Conservation (phyloP, 2,797 vertebrate genomes). For the Limnodromus scolopaceus region DNA sequence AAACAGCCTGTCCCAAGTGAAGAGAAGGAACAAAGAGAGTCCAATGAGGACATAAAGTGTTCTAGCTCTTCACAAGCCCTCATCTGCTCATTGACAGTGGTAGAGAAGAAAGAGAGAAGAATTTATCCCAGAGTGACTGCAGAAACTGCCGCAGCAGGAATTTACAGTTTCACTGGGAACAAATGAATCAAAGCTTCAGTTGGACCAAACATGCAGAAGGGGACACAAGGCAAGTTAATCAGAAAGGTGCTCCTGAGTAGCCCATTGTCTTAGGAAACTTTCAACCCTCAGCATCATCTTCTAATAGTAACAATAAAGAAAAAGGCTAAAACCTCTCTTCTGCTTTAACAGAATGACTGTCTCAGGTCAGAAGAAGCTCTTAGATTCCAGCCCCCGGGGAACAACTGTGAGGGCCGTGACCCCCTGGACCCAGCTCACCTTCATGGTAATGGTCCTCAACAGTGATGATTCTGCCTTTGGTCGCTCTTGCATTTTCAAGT, state of each 20-base stretch:
- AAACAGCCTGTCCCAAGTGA: neutral
- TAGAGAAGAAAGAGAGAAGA: neutral
- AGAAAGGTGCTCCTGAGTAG: neutral
- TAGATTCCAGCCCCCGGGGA: neutral
- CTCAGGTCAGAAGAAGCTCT: neutral
- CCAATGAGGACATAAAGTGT: neutral
- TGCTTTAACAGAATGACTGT: neutral
- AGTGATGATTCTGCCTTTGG: slow-evolving; percentile 90
- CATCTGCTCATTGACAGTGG: neutral
- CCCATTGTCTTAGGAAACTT: neutral
- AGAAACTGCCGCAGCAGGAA: neutral
- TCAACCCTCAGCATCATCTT: neutral
- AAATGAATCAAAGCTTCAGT: neutral
- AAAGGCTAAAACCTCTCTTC: neutral
- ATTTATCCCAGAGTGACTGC: neutral
- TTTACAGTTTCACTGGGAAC: neutral
- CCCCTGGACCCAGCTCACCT: slow-evolving; percentile 74
- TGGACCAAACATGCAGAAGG: neutral
- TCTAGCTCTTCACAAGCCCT: neutral
- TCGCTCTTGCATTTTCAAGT: slow-evolving; percentile 86
- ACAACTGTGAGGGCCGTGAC: neutral
- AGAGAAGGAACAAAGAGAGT: neutral
- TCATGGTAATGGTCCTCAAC: slow-evolving; percentile 97
- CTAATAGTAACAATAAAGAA: neutral
- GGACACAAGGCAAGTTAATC: neutral